Evolutionary conservation across 2,888 invertebrate genomes (phyloP).

Genomic region (Folsomia manolachei): DNA sequence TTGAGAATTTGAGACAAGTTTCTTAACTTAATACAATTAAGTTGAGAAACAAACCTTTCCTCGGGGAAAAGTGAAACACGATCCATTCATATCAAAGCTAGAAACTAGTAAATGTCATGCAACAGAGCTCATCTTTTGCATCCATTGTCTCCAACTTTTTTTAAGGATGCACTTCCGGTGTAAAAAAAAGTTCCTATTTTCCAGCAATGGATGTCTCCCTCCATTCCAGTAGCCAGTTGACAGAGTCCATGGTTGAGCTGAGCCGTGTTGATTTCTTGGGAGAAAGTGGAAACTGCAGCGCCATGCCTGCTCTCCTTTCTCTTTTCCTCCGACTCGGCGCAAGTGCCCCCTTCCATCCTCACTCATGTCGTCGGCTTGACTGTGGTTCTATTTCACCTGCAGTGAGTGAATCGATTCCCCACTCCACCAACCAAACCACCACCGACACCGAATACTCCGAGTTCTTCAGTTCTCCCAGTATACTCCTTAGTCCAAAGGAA

Average conservation of each 20-base stretch:
- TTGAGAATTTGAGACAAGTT: background rate
- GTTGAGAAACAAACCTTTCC: too few relatives aligned
- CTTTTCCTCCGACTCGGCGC: slow-evolving; percentile 27
- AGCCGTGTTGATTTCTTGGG: background rate
- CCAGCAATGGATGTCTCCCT: too few relatives aligned
- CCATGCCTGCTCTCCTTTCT: background rate
- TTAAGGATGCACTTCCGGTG: background rate
- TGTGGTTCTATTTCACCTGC: slow-evolving; percentile 47
- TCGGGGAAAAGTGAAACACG: background rate
- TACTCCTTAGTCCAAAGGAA: background rate
- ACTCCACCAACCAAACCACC: background rate
- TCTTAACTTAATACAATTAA: background rate
- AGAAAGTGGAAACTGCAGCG: background rate
- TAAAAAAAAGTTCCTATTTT: too few relatives aligned
- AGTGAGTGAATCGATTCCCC: slow-evolving; percentile 48
- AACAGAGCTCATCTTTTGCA: too few relatives aligned
- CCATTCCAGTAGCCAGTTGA: background rate
- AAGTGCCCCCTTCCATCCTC: slow-evolving; percentile 46
- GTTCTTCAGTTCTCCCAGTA: background rate
- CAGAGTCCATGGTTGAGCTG: background rate
- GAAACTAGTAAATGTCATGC: too few relatives aligned
- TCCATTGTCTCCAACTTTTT: too few relatives aligned
- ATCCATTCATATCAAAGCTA: too few relatives aligned
- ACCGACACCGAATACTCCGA: background rate
- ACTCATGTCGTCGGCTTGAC: slow-evolving; percentile 27